Conservation (phyloP, 2,113 vertebrate species). For the Neolamprologus sp. region DNA sequence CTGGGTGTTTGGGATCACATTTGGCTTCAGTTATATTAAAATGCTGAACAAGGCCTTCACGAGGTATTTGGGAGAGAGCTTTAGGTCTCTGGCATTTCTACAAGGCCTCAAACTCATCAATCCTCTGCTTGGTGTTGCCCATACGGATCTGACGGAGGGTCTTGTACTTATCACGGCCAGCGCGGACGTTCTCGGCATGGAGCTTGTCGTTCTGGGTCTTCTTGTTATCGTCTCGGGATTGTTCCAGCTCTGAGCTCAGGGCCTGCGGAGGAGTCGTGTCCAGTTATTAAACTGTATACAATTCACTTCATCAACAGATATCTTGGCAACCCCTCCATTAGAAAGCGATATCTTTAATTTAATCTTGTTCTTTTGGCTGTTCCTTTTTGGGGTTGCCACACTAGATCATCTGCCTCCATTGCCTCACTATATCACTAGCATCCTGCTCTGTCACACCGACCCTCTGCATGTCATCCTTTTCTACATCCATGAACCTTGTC, state of each 20-base stretch:
- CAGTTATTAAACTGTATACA: neutral
- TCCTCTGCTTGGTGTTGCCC: slow-evolving; percentile 98
- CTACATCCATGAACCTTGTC: neutral
- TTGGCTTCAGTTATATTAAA: neutral
- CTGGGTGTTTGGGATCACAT: neutral
- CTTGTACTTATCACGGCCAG: slow-evolving; percentile 98
- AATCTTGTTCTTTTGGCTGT: neutral
- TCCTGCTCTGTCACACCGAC: neutral
- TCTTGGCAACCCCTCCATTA: neutral
- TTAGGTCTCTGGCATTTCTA: slow-evolving; percentile 53
- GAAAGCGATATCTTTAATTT: neutral
- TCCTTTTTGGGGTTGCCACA: neutral
- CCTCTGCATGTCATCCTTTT: neutral
- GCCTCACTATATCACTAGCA: neutral
- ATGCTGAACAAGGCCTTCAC: neutral
- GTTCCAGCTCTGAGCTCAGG: slow-evolving; percentile 83
- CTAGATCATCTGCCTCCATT: neutral
- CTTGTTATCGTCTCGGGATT: slow-evolving; percentile 78
- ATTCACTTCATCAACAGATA: neutral
- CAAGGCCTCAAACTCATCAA: slow-evolving; percentile 96
- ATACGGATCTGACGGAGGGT: slow-evolving; percentile 92
- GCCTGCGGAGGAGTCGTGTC: slow-evolving; percentile 56
- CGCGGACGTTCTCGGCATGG: slow-evolving; percentile 84
- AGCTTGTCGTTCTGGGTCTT: slow-evolving; percentile 86
- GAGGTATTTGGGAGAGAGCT: slow-evolving; percentile 3